Evolutionary conservation across 2,888 invertebrate species (phyloP), one percentile per base, ranked within the genome.

Genomic region (Lissonota sp.): DNA sequence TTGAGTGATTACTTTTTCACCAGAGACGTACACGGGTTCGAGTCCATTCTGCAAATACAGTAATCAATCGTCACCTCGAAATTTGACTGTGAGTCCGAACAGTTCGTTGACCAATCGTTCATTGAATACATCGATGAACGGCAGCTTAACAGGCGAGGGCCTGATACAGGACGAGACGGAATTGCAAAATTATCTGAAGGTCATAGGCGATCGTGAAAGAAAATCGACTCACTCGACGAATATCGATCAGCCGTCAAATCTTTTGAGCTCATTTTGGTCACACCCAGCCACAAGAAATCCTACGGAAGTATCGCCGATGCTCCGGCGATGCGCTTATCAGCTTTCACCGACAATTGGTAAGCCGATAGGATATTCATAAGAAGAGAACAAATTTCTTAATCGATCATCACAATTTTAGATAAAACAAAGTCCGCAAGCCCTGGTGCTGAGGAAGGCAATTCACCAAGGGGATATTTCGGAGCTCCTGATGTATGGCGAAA

Each of bases 401-500:
- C 5, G 40, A 60, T 40, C 5, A 26, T 42, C 39, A 49, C 37
- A 46, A 40, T 53, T 67, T 7, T 46, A 88, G 90, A 91, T 76
- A 91, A 91, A 79, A 90, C 91, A 1, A 92, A 92, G 83, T 91
- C 92, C n/a, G 86, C 92, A 0, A 93, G 92, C 79, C 90, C 91
- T 10, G 92, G 92, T 55, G 85, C 91, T 6, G 93, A 93, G 86
- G 93, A 93, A 86, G 93, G 92, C 74, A 92, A 89, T 74, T 93
- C 93, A n/a, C 93, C 93, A 4, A 91, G 92, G 67, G 92, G 93
- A 37, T 89, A 91, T 14, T 93, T 93, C 69, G 92, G 93, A 14
- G 87, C 87, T 39, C 92, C 93, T 79, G 93, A 93, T 86, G 93
- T 95, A 74, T 96, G 95, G 95, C 93, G 94, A 79, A 94, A 94